A percentile compares a stretch with the other conserved stretches of the same genome.
These are phyloP conservation scores for Notarius quadriscutis DNA, from an alignment of 2,113 vertebrate species.

Conservation along the genomic window DNA sequence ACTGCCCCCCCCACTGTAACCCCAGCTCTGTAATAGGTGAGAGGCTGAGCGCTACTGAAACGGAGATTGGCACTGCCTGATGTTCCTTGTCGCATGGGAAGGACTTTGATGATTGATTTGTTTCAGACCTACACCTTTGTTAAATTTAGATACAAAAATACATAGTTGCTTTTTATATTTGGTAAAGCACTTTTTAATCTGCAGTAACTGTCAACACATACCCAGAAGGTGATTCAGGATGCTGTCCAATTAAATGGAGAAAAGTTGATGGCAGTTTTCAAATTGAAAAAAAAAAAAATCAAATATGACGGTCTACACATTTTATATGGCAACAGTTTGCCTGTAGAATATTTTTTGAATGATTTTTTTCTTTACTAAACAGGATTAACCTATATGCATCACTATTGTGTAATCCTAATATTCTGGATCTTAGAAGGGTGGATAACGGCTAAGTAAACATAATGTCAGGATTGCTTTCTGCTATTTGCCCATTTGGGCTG, in stretches of 20 bases:
- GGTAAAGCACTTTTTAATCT: not conserved
- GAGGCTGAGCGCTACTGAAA: too few relatives aligned
- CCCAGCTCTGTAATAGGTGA: too few relatives aligned
- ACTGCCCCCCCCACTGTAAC: too few relatives aligned
- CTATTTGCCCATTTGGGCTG: not conserved
- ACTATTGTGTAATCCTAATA: not conserved
- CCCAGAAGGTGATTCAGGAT: not conserved
- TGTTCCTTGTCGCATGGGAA: too few relatives aligned
- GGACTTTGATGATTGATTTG: too few relatives aligned
- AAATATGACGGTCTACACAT: not conserved
- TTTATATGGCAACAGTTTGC: not conserved
- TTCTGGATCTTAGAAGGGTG: not conserved
- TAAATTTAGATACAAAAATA: not conserved
- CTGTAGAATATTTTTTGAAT: not conserved
- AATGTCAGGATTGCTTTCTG: not conserved
- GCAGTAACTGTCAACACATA: not conserved
- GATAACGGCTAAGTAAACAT: not conserved
- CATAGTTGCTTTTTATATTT: not conserved
- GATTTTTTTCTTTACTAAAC: not conserved
- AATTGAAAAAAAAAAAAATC: not conserved
- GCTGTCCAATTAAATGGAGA: not conserved
- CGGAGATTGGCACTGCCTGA: too few relatives aligned
- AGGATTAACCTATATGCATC: not conserved
- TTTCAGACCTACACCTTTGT: not conserved
- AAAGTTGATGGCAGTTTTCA: not conserved